Evolutionary conservation across 2,113 vertebrate species (phyloP), one percentile per base, ranked within the genome.

Genomic region (Alexandromys fortis): DNA sequence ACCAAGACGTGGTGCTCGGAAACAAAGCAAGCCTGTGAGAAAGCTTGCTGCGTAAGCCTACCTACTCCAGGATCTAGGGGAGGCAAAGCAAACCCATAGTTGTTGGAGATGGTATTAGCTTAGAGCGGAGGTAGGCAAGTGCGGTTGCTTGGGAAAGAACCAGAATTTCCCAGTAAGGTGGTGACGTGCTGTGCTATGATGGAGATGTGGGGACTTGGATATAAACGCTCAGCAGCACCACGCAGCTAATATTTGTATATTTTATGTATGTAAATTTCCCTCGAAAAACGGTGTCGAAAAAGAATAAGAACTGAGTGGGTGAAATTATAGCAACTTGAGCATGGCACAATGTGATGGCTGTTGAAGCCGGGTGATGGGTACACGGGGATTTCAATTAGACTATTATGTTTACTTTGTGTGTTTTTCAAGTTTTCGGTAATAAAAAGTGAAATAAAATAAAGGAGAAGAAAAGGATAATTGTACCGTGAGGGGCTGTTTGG

Each of bases 361-460:
- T 33, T 14, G 35, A 28, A 83, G 55, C 0, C 0, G 30, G 30
- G 86, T 10, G 91, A 92, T 65, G 61, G 83, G 73, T 28, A 30
- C 42, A 1, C 3, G 3, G 72, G 94, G 88, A n/a, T 86, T 94
- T 76, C 61, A 91, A 93, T 96, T 78, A 79, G 1, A 61, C 82
- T 55, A 4, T 78, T 75, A 58, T 73, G 82, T 86, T 73, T 90
- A 96, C 52, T 89, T 65, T 52, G 91, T 68, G 86, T 63, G 26
- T 67, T 87, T 92, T 86, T 92, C 33, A 90, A 94, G 45, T 86
- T 95, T 91, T 86, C 55, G 1, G 0, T 82, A 88, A 97, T 92
- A 96, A 89, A 96, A 96, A 88, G 85, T 81, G 81, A 85, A 97
- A 94, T 92, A 52, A 92, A 96, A 95, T 92, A 42, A 90, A 88